Evolutionary conservation across 92 coral and sea anemone genomes (phyloP), one percentile per base, ranked within the genome.

Genomic region (Epizoanthus rinbou): DNA sequence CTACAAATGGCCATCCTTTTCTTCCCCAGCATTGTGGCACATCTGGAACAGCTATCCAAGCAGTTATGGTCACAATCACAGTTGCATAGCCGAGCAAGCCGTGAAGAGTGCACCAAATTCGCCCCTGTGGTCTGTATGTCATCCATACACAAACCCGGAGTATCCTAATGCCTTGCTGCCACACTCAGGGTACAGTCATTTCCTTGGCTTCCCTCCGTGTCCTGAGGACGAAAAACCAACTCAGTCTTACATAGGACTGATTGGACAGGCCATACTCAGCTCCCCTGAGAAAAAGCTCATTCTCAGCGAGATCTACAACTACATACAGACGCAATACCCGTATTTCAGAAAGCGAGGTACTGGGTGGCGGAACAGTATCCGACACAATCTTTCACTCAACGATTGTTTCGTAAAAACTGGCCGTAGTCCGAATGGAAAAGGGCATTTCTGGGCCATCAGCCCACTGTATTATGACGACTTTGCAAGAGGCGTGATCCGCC

Each of bases 401-500:
- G 97, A 93, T 83, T 93, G 97, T 68, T 93, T 93, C 28, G 86
- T 93, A 64, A 93, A 93, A 66, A 92, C 94, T 59, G 97, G 97
- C 6, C 92, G 97, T 43, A 93, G 97, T 74, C 97, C 97, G 5
- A 93, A 93, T 57, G 97, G 97, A 15, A 93, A 93, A 64, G 97
- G 97, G 11, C 97, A 93, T 82, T 93, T 93, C 87, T 93, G 97
- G 97, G 94, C 97, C 16, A 93, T 93, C 41, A 93, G 91, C 45
- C 90, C 94, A 0, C 45, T 84, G 45, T 92, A 93, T 63, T 93
- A 91, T 52, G 97, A 93, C 31, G 97, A 93, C 79, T 93, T 93
- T 85, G 87, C 94, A 25, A 86, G 91, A 41, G 97, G 97, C 21
- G 97, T 91, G 66, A 91, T 92, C 76, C 83, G 97, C 68, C 65